Percentiles rank a stretch among this genome's conserved stretches.
phyloP scores from a whole-genome alignment of 2,888 invertebrate species.

The Tenthredo amoena region DNA sequence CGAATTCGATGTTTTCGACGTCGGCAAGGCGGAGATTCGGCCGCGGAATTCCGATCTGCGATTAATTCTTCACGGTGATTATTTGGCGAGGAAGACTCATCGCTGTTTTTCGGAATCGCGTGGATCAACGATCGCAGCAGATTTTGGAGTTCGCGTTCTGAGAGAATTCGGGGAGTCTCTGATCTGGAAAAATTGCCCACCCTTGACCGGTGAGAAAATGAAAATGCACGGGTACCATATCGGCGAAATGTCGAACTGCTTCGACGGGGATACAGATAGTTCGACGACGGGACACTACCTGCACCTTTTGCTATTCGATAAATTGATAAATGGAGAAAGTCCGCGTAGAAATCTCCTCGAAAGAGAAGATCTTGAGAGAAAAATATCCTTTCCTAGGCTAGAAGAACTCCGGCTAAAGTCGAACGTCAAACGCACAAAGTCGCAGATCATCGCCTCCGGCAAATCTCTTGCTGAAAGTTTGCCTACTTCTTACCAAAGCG shows the following conservation, averaged over 20 bases:
- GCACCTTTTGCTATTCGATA: constrained; percentile 58
- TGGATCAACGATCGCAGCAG: neutral
- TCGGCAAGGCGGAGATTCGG: neutral
- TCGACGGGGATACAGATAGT: constrained; percentile 47
- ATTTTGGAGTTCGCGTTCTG: constrained; percentile 3
- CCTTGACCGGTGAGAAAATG: neutral
- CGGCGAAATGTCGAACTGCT: constrained; percentile 53
- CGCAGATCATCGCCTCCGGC: neutral
- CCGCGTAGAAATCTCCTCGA: neutral
- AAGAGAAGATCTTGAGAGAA: constrained; percentile 20
- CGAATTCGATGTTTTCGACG: constrained; percentile 19
- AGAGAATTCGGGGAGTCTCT: neutral
- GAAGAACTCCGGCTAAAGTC: neutral
- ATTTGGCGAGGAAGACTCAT: constrained; percentile 47
- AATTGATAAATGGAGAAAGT: constrained; percentile 57
- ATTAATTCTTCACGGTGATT: constrained; percentile 64
- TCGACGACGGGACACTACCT: constrained; percentile 56
- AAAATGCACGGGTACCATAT: constrained; percentile 49
- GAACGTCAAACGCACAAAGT: constrained; percentile 19
- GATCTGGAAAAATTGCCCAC: constrained; percentile 9
- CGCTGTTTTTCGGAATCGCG: neutral
- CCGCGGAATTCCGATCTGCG: constrained; percentile 46
- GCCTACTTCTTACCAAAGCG: constrained; percentile 43
- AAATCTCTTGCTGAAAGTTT: neutral
- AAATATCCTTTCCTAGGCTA: constrained; percentile 9